A percentile compares a stretch with the other conserved stretches of the same genome.
Evolutionary conservation across 2,113 vertebrate genomes (phyloP).

Genomic region (Petaurus breviceps): DNA sequence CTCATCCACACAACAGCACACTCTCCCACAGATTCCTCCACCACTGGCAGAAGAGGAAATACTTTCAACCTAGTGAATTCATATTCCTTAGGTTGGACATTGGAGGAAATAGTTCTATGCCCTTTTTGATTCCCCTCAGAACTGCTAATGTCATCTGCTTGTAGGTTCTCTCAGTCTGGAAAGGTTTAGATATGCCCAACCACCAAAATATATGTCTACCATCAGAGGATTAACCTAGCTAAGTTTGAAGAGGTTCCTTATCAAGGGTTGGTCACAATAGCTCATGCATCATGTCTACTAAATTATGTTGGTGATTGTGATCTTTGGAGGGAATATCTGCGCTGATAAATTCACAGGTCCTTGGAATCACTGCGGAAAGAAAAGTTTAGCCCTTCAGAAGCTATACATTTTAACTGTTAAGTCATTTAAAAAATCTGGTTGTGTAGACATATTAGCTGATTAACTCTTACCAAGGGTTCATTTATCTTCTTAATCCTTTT

Average conservation of each 20-base stretch:
- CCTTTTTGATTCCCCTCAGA: background rate
- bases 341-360: background rate
- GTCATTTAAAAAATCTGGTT: background rate
- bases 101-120: background rate
- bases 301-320: background rate
- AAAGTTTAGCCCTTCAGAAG: background rate
- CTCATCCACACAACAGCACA: background rate
- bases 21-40: background rate
- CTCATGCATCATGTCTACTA: background rate
- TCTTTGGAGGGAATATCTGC: background rate
- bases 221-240: background rate
- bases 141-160: background rate
- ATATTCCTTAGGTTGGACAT: background rate
- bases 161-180: background rate
- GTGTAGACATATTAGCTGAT: background rate
- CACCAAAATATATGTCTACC: background rate
- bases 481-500: background rate
- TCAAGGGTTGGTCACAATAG: background rate
- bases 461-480: background rate
- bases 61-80: background rate
- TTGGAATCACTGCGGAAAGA: background rate
- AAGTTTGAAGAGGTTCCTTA: background rate
- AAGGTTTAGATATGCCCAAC: background rate
- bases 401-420: background rate
- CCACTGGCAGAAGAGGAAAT: background rate